phyloP scores from a whole-genome alignment of 2,113 vertebrate species.

The Heterocephalus glaber region DNA sequence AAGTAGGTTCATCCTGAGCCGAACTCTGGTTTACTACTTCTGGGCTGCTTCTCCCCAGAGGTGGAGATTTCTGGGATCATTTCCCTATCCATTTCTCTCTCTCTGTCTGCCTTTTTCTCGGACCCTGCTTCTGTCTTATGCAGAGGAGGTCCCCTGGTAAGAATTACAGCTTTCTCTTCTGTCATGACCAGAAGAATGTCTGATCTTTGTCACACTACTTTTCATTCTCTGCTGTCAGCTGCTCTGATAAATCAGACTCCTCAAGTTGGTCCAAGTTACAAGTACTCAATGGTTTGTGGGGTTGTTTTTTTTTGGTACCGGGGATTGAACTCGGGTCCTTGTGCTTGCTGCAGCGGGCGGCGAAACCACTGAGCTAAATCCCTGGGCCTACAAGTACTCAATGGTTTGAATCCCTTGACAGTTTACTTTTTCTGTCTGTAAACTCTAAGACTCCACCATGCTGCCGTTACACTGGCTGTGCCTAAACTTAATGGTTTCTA shows the following conservation, averaged over 20 bases:
- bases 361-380: no score
- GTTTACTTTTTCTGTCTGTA: not conserved
- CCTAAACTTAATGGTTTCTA: not conserved
- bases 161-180: not conserved
- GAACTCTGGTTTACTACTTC: constrained; percentile 78
- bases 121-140: constrained; percentile 78
- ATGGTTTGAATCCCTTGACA: not conserved
- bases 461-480: not conserved
- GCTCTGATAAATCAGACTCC: not conserved
- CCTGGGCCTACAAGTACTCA: not conserved
- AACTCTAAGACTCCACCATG: not conserved
- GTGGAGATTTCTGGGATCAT: constrained; percentile 88
- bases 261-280: not conserved
- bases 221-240: not conserved
- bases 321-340: no score
- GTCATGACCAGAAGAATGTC: not conserved
- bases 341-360: no score
- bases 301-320: no score
- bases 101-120: constrained; percentile 85
- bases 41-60: constrained; percentile 83
- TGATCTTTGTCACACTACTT: not conserved
- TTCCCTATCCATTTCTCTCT: constrained; percentile 85
- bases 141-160: not conserved
- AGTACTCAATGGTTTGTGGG: not conserved
- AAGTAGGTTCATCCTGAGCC: constrained; percentile 81